Percentiles rank a stretch among this genome's conserved stretches.
These are phyloP conservation scores for Pseudomyrmex flavicornis DNA, from an alignment of 1,140 invertebrate genomes.

Conservation along the genomic window DNA sequence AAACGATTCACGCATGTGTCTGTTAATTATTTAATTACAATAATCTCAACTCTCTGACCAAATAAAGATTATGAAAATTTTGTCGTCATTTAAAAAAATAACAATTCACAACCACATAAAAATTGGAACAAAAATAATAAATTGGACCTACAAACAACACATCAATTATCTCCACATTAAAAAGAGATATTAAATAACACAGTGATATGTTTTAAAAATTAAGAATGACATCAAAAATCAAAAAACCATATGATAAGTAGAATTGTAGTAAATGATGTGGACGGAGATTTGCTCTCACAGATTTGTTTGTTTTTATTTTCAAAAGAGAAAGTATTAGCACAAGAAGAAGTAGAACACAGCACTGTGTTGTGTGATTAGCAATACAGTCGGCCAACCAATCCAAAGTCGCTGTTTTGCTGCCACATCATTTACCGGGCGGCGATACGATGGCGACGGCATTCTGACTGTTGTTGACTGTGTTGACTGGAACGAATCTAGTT, in stretches of 20 bases:
- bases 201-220: conserved; percentile 75
- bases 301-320: neutral
- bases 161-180: conserved; percentile 57
- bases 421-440: conserved; percentile 81
- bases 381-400: conserved; percentile 66
- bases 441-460: conserved; percentile 80
- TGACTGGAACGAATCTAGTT: conserved; percentile 83
- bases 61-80: conserved; percentile 56
- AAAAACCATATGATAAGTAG: neutral
- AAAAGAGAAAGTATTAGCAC: neutral
- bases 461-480: conserved; percentile 82
- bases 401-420: conserved; percentile 72
- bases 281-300: too few relatives aligned
- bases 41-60: conserved; percentile 1
- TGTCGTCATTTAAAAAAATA: conserved; percentile 63
- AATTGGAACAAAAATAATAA: conserved; percentile 52
- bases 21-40: conserved; percentile 67
- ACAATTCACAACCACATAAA: conserved; percentile 43
- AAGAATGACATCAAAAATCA: neutral
- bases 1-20: conserved; percentile 63
- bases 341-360: conserved; percentile 75
- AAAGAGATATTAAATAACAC: conserved; percentile 69
- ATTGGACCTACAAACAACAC: conserved; percentile 57
- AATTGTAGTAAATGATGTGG: too few relatives aligned
- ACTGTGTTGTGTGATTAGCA: conserved; percentile 74